Conservation (phyloP, 2,797 vertebrate species). For the Bryconaethiops microstoma region DNA sequence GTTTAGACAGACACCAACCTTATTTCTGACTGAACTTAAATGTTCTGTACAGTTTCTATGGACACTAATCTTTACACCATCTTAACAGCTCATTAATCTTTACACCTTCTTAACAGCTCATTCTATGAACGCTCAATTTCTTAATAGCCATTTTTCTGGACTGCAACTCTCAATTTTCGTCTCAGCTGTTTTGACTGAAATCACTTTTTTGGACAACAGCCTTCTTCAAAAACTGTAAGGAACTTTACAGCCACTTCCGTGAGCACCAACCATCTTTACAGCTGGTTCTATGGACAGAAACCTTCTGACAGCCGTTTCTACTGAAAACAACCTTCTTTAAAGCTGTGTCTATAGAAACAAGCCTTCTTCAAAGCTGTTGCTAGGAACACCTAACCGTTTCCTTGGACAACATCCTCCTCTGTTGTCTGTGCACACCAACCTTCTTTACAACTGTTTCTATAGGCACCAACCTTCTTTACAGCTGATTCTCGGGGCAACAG, state of each 20-base stretch:
- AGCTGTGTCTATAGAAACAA: background rate
- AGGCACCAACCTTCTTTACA: background rate
- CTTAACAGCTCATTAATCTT: no score
- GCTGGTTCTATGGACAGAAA: background rate
- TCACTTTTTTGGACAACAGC: background rate
- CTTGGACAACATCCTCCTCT: no score
- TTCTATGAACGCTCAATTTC: no score
- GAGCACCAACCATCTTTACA: background rate
- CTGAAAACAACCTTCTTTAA: background rate
- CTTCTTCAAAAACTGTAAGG: background rate
- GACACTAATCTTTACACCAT: background rate
- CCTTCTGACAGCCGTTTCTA: background rate
- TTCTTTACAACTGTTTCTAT: background rate
- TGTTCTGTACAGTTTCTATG: no score
- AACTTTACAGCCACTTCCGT: background rate
- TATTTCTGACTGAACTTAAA: no score
- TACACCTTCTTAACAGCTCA: no score
- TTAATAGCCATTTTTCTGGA: background rate
- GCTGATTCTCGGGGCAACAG: background rate
- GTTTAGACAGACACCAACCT: no score
- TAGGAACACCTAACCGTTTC: no score
- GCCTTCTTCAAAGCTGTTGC: no score
- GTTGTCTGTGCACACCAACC: background rate
- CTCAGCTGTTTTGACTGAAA: background rate
- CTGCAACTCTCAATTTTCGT: background rate